A percentile compares a stretch with the other conserved stretches of the same genome.
Conservation (phyloP, 2,797 vertebrate genomes). For the Pseudopleuronectes americanus region DNA sequence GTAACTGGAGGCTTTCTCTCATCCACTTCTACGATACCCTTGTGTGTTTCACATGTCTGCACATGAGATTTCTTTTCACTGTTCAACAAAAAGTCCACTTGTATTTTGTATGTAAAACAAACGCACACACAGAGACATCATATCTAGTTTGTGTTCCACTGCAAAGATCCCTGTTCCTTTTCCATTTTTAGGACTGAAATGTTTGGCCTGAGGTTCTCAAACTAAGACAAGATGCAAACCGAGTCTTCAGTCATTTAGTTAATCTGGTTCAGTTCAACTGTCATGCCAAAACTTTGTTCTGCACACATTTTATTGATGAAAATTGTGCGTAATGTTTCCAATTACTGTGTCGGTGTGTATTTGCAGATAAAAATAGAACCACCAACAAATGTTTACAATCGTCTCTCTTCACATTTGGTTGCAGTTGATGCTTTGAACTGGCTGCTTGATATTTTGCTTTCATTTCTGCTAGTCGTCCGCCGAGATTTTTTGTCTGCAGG, state of each 20-base stretch:
- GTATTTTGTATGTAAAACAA: conserved; percentile 19
- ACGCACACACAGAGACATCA: neutral
- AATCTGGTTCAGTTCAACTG: neutral
- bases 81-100: neutral
- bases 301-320: neutral
- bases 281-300: neutral
- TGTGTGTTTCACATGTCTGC: conserved; percentile 31
- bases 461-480: neutral
- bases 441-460: neutral
- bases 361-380: neutral
- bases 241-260: neutral
- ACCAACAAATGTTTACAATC: neutral
- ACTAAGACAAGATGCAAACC: neutral
- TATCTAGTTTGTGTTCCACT: neutral
- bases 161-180: conserved; percentile 2
- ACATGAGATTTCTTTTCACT: neutral
- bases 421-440: neutral
- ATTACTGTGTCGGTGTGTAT: neutral
- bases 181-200: too few relatives aligned
- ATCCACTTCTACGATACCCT: neutral
- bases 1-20: conserved; percentile 27
- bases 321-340: neutral
- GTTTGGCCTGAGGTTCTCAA: neutral
- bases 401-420: conserved; percentile 1
- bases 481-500: neutral